Base-by-base conservation (phyloP, 2,113 vertebrate species). In the Mixornis gularis region DNA sequence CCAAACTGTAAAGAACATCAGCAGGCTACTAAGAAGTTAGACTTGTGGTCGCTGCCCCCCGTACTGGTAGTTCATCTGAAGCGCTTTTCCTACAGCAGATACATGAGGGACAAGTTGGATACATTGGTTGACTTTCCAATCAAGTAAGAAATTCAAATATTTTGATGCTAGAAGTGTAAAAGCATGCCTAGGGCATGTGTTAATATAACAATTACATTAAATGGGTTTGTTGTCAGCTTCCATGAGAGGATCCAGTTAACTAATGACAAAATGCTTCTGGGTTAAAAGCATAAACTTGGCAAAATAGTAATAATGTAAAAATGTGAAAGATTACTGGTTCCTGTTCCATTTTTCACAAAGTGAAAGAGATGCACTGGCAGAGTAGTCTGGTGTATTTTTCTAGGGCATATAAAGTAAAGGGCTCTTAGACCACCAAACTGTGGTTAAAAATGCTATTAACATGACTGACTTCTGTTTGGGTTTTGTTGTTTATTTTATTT, bases 61-160 rank as follows among this genome's bases (percentile, higher is more conserved):
- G 99, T 99, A 51, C 97, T 99, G 83, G 99, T 99, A 80, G 99
- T 99, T 74, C 99, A 99, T 93, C 98, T 99, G 38, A 99, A 99
- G 83, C 98, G 99, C 71, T 99, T 99, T 97, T 99, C 99, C 77
- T 99, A 99, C 85, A 99, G 99, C 94, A 98, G 99, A 92, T 99
- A 99, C n/a, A 99, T 99, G 99, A 98, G 99, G 94, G 99, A 99
- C 96, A 99, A 99, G 88, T 96, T 99, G 96, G 99, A 99, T 97
- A 99, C 99, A 0, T 97, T 99, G 88, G 99, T 99, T 89, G 99
- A 99, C 91, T 99, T 99, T 91, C 99, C 99, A 18, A 96, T 98
- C 95, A 98, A 93, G 98, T 98, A 97, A 96, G 97, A 91, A 90
- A 95, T 69, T 8, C 13, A 70, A 79, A 24, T 89, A 13, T 66